Conservation (phyloP, 2,113 vertebrate species). For the Trachemys scripta region DNA sequence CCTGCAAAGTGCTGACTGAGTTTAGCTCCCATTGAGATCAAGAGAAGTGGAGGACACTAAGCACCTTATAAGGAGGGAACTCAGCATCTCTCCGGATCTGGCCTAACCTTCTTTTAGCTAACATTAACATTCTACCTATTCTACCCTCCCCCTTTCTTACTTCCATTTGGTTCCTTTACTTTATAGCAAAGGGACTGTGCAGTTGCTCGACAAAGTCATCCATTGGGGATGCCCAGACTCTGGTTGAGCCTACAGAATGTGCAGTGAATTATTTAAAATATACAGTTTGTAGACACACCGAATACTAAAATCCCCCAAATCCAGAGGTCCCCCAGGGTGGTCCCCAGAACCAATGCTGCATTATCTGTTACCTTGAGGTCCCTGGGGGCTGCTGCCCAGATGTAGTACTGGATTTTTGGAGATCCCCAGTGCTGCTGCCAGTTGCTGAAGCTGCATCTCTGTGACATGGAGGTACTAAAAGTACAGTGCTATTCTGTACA, state of each 20-base stretch:
- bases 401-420: not conserved
- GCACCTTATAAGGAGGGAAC: not conserved
- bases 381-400: not conserved
- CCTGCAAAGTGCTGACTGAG: not conserved
- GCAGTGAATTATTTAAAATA: not conserved
- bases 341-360: not conserved
- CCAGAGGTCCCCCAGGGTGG: not conserved
- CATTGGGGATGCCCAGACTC: not conserved
- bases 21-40: fast-evolving
- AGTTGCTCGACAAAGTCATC: not conserved
- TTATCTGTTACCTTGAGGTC: not conserved
- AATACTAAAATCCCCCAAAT: not conserved
- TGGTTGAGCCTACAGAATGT: not conserved
- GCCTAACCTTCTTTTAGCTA: not conserved
- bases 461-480: too few species aligned
- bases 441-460: not conserved
- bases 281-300: not conserved
- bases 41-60: not conserved
- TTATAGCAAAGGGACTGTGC: not conserved
- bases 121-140: not conserved
- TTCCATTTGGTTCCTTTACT: not conserved
- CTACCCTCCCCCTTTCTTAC: not conserved
- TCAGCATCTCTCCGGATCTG: not conserved
- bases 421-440: not conserved
- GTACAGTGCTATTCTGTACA: not conserved